A percentile compares a stretch with the other conserved stretches of the same genome.
Evolutionary conservation across 2,888 invertebrate genomes (phyloP).

Genomic region (Watsonalla cultraria): DNA sequence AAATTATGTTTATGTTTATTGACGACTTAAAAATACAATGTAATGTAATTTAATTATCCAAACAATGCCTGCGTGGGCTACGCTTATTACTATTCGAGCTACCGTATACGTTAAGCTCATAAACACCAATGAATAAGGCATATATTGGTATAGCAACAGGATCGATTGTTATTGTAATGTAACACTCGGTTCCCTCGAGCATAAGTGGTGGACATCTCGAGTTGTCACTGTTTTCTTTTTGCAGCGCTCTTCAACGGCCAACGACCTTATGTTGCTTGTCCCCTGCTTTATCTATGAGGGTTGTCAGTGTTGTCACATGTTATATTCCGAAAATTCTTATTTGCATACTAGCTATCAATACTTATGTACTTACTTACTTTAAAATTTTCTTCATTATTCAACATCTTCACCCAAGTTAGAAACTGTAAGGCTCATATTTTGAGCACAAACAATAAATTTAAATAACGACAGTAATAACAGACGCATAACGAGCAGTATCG

Average conservation of each 20-base stretch:
- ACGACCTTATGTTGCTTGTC: slow-evolving; percentile 51
- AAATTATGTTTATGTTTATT: slow-evolving; percentile 10
- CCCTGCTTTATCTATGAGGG: slow-evolving; percentile 43
- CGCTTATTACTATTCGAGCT: slow-evolving; percentile 13
- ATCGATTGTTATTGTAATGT: slow-evolving; percentile 68
- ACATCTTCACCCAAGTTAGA: too few species aligned
- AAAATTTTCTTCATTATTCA: neutral
- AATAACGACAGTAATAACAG: too few species aligned
- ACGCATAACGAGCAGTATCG: too few species aligned
- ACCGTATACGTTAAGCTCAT: slow-evolving; percentile 25
- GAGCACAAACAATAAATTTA: too few species aligned
- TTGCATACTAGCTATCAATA: neutral
- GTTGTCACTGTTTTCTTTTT: slow-evolving; percentile 73
- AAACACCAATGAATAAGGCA: slow-evolving; percentile 36
- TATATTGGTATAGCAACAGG: slow-evolving; percentile 13
- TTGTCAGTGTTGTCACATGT: slow-evolving; percentile 47
- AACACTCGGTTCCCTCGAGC: slow-evolving; percentile 45
- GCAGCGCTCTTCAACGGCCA: slow-evolving; percentile 58
- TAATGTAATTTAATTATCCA: slow-evolving; percentile 58
- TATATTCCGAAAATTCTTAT: neutral
- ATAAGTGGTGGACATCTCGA: slow-evolving; percentile 63
- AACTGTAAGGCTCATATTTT: too few species aligned
- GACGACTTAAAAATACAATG: slow-evolving; percentile 32
- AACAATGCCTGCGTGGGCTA: slow-evolving; percentile 25
- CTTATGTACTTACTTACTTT: neutral